Evolutionary conservation across 2,797 vertebrate genomes (phyloP), one percentile per base, ranked within the genome.

Genomic region (Artibeus jamaicensis): DNA sequence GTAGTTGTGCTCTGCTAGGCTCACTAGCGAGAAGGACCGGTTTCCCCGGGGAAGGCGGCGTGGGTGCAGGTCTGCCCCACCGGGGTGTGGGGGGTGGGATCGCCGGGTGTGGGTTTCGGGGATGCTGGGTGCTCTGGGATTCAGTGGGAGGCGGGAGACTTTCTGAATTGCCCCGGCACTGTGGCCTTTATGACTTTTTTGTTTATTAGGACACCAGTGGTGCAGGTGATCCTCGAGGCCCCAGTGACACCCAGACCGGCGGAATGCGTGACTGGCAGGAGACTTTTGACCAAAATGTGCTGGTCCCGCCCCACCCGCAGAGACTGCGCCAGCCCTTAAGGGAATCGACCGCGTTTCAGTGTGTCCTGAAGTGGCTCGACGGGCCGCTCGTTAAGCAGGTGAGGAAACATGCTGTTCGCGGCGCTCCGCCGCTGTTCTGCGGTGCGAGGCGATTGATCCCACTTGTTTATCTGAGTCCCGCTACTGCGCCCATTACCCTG

Each of bases 261-360:
- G 79, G 62, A 22, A 98, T 98, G 98, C 92, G 89, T 0, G 97
- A 98, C 95, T 99, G 99, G 99, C 98, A 96, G 46, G 89, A 77
- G 55, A 44, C 97, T 92, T 99, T 99, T 73, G 57, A 97, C 32
- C 98, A 96, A 50, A 98, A 95, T 70, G 97, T 97, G 5, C 29
- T 97, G 3, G 93, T 99, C 9, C 99, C 99, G 0, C 98, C 99
- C 0, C 98, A 98, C 92, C 88, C 98, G 0, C 99, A 99, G 95
- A 98, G 99, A 1, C 94, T 97, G 1, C 98, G 98, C 22, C 96
- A 98, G 83, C 98, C 98, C 2, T 67, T 34, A 9, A 98, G 98
- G 21, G 96, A 95, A 29, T 98, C 99, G 0, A 83, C 92, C 0
- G 98, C 99, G 0, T 99, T 99, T 78, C 99, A 99, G 95, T 99